A percentile compares a stretch with the other conserved stretches of the same genome.
Evolutionary conservation across 2,113 vertebrate species (phyloP).

Genomic region (Mola mola): DNA sequence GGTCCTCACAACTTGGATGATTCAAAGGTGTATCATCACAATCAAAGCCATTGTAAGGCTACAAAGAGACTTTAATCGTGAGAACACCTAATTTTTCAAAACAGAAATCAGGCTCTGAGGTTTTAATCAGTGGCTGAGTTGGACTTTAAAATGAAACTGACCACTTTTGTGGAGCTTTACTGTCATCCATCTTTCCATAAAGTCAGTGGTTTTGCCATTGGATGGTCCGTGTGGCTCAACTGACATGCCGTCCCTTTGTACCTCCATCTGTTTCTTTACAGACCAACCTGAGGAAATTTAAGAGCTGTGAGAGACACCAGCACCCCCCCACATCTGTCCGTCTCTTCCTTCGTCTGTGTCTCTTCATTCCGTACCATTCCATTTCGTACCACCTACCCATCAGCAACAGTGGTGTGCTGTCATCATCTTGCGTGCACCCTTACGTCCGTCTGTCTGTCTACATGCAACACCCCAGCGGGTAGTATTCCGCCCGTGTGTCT

Average conservation of each 20-base stretch:
- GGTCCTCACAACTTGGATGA: too few species aligned
- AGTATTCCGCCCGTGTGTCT: constrained; percentile 63
- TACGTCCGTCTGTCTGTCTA: constrained; percentile 76
- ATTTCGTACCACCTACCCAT: constrained; percentile 67
- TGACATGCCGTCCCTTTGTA: constrained; percentile 55
- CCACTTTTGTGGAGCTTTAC: too few species aligned
- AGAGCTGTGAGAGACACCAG: constrained; percentile 56
- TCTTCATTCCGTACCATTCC: constrained; percentile 65
- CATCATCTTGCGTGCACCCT: constrained; percentile 62
- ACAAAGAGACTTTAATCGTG: too few species aligned
- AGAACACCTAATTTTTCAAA: too few species aligned
- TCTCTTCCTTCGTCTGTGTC: constrained; percentile 73
- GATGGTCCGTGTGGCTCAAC: constrained; percentile 20
- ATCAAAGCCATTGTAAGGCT: too few species aligned
- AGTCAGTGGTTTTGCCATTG: too few species aligned
- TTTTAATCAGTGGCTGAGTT: too few species aligned
- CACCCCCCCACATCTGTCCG: constrained; percentile 67
- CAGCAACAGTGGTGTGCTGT: constrained; percentile 69
- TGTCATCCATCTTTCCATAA: too few species aligned
- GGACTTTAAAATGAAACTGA: too few species aligned
- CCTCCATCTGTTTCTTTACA: constrained; percentile 73
- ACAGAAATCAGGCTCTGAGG: too few species aligned
- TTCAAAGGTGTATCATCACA: too few species aligned
- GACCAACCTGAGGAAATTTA: constrained; percentile 67
- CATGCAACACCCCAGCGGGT: constrained; percentile 69